Percentiles rank a stretch among this genome's conserved stretches.
phyloP scores from a whole-genome alignment of 2,888 invertebrate genomes.

The Pemphredon lugubris region DNA sequence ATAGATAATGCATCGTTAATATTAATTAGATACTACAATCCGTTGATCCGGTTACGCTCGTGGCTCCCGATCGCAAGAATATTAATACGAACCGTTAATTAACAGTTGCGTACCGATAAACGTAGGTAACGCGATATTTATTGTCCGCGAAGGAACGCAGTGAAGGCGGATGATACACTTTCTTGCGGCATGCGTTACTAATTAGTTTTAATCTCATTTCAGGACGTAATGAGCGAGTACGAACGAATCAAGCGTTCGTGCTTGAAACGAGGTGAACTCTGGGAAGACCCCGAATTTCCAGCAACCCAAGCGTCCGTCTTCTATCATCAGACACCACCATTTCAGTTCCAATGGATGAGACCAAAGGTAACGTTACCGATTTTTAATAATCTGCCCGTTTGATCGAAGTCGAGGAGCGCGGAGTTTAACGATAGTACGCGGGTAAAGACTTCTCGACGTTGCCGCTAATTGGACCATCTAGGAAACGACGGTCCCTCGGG shows the following conservation, averaged over 20 bases:
- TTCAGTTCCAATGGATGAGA: slow-evolving; percentile 95
- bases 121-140: not conserved
- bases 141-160: not conserved
- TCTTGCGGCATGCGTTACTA: not conserved
- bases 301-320: slow-evolving; percentile 94
- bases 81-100: slow-evolving; percentile 9
- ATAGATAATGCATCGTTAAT: slow-evolving; percentile 38
- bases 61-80: slow-evolving; percentile 4
- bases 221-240: slow-evolving; percentile 88
- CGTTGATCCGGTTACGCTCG: slow-evolving; percentile 33
- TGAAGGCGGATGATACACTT: not conserved
- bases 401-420: too few relatives aligned
- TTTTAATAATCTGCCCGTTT: too few relatives aligned
- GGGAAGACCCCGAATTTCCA: slow-evolving; percentile 96
- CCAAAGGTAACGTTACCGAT: slow-evolving; percentile 85
- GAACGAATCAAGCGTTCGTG: slow-evolving; percentile 92
- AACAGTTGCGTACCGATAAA: slow-evolving; percentile 5
- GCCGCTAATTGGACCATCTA: too few relatives aligned
- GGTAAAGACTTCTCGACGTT: too few relatives aligned
- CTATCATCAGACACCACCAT: slow-evolving; percentile 96
- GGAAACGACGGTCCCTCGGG: slow-evolving; percentile 7
- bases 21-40: slow-evolving; percentile 49
- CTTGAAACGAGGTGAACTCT: slow-evolving; percentile 89
- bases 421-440: not conserved
- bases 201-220: slow-evolving; percentile 55